phyloP scores from a whole-genome alignment of 1,140 invertebrate genomes.

The Drosophila sucinea region DNA sequence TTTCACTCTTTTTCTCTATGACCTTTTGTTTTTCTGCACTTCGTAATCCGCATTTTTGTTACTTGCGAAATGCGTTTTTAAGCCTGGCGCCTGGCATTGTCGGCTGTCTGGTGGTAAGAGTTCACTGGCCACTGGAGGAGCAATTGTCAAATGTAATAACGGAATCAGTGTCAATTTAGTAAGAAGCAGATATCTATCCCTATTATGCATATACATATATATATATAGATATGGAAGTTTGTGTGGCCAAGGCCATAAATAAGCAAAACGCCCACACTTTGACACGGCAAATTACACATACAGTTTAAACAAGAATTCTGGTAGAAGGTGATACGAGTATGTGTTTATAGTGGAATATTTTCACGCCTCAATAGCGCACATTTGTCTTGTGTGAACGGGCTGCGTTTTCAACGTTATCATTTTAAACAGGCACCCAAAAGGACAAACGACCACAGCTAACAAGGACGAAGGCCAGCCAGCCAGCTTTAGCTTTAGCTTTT shows the following conservation, averaged over 20 bases:
- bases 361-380: slow-evolving; percentile 79
- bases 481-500: not conserved
- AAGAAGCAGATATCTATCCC: slow-evolving; percentile 31
- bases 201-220: slow-evolving; percentile 1
- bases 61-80: not conserved
- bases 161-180: slow-evolving; percentile 54
- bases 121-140: slow-evolving; percentile 22
- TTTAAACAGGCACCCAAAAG: slow-evolving; percentile 67
- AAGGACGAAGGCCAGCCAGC: slow-evolving; percentile 36
- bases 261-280: slow-evolving; percentile 58
- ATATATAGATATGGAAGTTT: slow-evolving; percentile 48
- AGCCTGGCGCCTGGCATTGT: slow-evolving; percentile 2
- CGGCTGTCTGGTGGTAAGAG: not conserved
- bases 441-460: slow-evolving; percentile 12
- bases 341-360: slow-evolving; percentile 79
- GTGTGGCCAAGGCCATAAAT: slow-evolving; percentile 56
- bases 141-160: slow-evolving; percentile 4
- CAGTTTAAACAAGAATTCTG: slow-evolving; percentile 47
- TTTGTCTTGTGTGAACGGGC: slow-evolving; percentile 69
- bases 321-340: slow-evolving; percentile 24
- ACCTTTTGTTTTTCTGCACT: not conserved
- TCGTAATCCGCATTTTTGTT: not conserved
- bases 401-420: slow-evolving; percentile 77
- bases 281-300: slow-evolving; percentile 66
- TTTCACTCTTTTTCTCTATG: not conserved